Evolutionary conservation across 2,797 vertebrate genomes (phyloP).

Genomic region (Poeciliopsis paucimaculata): DNA sequence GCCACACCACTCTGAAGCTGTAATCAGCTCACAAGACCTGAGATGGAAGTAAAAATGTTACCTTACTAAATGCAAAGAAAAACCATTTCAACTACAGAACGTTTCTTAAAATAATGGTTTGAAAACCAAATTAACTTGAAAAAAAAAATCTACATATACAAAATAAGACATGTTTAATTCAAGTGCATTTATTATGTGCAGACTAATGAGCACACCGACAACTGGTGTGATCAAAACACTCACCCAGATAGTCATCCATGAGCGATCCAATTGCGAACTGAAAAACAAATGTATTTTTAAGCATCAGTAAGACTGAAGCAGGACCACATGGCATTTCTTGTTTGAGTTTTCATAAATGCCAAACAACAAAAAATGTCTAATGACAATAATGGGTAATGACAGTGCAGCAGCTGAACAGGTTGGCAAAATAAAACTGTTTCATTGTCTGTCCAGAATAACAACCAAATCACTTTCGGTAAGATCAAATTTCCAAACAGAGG

Average conservation of each 20-base stretch:
- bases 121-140: neutral
- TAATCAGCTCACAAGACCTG: conserved; percentile 85
- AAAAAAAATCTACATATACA: neutral
- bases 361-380: neutral
- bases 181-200: neutral
- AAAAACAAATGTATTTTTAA: conserved; percentile 35
- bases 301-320: neutral
- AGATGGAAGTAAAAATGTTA: conserved; percentile 34
- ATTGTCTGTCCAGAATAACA: neutral
- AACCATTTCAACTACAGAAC: neutral
- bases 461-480: neutral
- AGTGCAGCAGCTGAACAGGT: neutral
- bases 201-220: neutral
- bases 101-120: neutral
- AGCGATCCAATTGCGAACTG: conserved; percentile 97
- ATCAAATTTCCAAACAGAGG: neutral
- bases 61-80: neutral
- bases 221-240: conserved; percentile 60
- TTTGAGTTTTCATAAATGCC: neutral
- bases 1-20: neutral
- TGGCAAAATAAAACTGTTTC: neutral
- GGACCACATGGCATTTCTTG: neutral
- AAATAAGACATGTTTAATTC: neutral
- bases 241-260: conserved; percentile 96
- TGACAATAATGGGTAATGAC: neutral